These are phyloP conservation scores for Entomobrya multifasciata DNA, from an alignment of 2,888 invertebrate species.

Conservation along the genomic window DNA sequence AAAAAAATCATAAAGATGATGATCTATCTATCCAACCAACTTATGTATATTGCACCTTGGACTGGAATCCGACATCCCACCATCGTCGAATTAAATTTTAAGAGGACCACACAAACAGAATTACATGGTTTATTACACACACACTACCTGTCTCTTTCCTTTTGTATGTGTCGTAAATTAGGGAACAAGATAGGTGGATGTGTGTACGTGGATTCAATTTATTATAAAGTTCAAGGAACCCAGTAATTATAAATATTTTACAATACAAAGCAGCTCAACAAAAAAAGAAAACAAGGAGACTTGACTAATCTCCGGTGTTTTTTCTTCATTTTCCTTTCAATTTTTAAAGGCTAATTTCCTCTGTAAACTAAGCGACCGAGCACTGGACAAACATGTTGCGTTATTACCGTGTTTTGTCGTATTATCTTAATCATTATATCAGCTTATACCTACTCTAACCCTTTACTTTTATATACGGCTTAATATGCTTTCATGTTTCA, in stretches of 20 bases:
- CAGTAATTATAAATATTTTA: constrained; percentile 49
- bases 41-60: too few relatives aligned
- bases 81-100: background rate
- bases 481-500: constrained; percentile 31
- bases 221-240: constrained; percentile 64
- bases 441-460: too few relatives aligned
- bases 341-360: constrained; percentile 49
- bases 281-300: too few relatives aligned
- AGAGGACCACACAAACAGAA: constrained; percentile 54
- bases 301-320: background rate
- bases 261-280: too few relatives aligned
- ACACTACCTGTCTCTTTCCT: too few relatives aligned
- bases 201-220: constrained; percentile 56
- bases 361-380: background rate
- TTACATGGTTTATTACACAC: constrained; percentile 28
- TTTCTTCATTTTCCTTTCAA: background rate
- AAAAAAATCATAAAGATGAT: background rate
- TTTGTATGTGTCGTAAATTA: constrained; percentile 61
- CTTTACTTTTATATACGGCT: background rate
- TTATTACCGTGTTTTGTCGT: too few relatives aligned
- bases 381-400: constrained; percentile 10
- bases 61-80: background rate
- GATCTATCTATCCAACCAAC: too few relatives aligned
- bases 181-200: constrained; percentile 41
- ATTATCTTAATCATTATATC: constrained; percentile 43